Percentiles rank a stretch among this genome's conserved stretches.
Conservation (phyloP, 2,888 invertebrate genomes). For the Cetonia aurata region DNA sequence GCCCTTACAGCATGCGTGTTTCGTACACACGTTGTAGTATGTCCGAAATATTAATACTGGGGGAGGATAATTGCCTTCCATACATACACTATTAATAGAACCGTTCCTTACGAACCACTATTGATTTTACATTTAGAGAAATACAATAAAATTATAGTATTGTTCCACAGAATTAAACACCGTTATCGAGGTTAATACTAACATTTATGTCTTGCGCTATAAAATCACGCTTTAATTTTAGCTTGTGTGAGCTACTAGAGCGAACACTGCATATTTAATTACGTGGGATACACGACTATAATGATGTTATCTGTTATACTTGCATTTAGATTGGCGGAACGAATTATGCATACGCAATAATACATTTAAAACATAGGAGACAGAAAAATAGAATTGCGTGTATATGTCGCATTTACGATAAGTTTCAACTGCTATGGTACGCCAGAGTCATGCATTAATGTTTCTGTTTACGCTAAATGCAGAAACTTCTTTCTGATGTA, state of each 20-base stretch:
- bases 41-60: neutral
- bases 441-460: too few species aligned
- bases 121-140: too few species aligned
- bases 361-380: neutral
- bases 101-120: neutral
- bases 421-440: too few species aligned
- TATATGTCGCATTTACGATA: too few species aligned
- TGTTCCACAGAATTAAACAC: too few species aligned
- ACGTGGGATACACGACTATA: too few species aligned
- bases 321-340: conserved; percentile 11
- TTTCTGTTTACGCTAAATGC: too few species aligned
- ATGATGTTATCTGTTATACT: neutral
- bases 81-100: conserved; percentile 5
- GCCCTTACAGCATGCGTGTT: neutral
- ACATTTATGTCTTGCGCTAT: neutral
- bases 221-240: neutral
- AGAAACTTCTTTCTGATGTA: too few species aligned
- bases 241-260: too few species aligned
- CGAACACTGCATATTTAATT: too few species aligned
- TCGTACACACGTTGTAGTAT: neutral
- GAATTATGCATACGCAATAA: neutral
- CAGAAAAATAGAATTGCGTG: conserved; percentile 8
- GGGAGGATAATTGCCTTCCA: conserved; percentile 19
- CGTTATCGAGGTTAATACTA: too few species aligned
- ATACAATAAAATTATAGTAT: too few species aligned